These are phyloP conservation scores for Athalia rosae DNA, from an alignment of 2,888 invertebrate species.

Conservation along the genomic window DNA sequence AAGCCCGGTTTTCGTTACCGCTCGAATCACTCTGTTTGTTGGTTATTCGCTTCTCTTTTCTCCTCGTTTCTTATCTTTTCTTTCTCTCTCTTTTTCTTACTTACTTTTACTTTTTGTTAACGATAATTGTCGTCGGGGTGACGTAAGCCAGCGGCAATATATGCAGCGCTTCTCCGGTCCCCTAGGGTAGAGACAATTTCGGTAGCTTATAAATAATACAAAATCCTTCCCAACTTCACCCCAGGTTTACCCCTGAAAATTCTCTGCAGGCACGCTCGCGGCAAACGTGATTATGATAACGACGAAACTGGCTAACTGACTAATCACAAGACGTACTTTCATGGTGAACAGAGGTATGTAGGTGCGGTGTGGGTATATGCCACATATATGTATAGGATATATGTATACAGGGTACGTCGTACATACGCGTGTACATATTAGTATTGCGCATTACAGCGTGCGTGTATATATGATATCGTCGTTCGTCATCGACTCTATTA, in stretches of 20 bases:
- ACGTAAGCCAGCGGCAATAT: background rate
- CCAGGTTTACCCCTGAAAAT: background rate
- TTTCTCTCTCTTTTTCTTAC: background rate
- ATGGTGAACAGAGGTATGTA: background rate
- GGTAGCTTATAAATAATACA: constrained; percentile 8
- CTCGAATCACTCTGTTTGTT: background rate
- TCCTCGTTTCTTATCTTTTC: background rate
- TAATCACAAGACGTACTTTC: constrained; percentile 5
- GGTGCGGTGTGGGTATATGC: too few species aligned
- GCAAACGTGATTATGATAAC: constrained; percentile 23
- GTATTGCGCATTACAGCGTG: background rate
- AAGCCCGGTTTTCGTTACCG: too few species aligned
- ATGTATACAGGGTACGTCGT: too few species aligned
- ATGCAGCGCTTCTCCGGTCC: background rate
- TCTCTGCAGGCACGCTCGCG: background rate
- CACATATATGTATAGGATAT: too few species aligned
- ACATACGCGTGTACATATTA: too few species aligned
- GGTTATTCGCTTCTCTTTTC: background rate
- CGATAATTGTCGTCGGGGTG: background rate
- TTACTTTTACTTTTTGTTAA: background rate
- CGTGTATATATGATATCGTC: background rate
- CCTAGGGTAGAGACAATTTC: background rate
- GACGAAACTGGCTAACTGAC: background rate
- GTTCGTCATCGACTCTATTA: background rate
- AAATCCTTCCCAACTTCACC: background rate